Conservation (phyloP, 2,888 invertebrate species). For the Cremastobaeus sp. region DNA sequence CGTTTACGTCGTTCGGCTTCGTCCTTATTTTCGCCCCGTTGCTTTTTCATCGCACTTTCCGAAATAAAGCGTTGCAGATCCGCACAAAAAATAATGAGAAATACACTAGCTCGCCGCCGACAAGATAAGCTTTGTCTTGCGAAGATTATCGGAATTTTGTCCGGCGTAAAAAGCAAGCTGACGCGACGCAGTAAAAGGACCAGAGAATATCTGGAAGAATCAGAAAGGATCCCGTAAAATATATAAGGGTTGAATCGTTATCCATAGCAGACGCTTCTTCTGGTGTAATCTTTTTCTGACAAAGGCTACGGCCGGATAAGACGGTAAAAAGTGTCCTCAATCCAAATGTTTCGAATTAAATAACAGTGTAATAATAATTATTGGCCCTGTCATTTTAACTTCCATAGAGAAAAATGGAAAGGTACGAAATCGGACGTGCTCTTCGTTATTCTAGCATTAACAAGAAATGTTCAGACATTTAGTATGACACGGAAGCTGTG, state of each 20-base stretch:
- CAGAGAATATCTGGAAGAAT: slow-evolving; percentile 40
- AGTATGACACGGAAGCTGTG: too few relatives aligned
- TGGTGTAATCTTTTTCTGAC: too few relatives aligned
- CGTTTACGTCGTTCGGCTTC: slow-evolving; percentile 6
- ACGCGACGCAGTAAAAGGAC: slow-evolving; percentile 25
- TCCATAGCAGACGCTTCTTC: slow-evolving; percentile 20
- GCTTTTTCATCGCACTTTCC: slow-evolving; percentile 24
- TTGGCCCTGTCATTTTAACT: too few relatives aligned
- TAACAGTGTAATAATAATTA: too few relatives aligned
- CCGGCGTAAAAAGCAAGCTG: slow-evolving; percentile 41
- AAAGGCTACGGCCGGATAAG: too few relatives aligned
- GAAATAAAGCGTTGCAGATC: slow-evolving; percentile 31
- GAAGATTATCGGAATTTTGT: slow-evolving; percentile 50
- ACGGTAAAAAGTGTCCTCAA: too few relatives aligned
- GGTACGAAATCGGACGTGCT: too few relatives aligned
- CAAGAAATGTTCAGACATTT: too few relatives aligned
- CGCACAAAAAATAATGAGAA: slow-evolving; percentile 48
- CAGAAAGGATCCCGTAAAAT: slow-evolving; percentile 44
- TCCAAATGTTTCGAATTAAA: too few relatives aligned
- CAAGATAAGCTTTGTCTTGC: slow-evolving; percentile 53
- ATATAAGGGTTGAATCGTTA: slow-evolving; percentile 45
- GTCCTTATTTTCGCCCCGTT: slow-evolving; percentile 4
- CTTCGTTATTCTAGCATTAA: too few relatives aligned
- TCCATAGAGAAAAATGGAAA: too few relatives aligned
- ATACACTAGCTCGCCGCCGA: slow-evolving; percentile 43